phyloP scores from a whole-genome alignment of 2,888 invertebrate species.

The Scotopteryx bipunctaria region DNA sequence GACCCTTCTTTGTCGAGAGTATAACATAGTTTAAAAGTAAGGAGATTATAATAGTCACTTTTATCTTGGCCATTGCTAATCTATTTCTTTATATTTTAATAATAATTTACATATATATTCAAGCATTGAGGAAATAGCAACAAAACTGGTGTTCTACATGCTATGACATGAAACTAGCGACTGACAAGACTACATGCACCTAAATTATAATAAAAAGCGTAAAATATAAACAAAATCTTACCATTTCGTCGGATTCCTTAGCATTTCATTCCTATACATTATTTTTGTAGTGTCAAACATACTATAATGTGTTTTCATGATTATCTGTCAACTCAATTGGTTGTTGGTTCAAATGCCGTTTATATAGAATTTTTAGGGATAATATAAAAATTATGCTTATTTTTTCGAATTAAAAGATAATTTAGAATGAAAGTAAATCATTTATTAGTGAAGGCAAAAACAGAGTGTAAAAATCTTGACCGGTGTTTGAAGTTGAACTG shows the following conservation, averaged over 20 bases:
- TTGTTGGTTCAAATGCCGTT: no score
- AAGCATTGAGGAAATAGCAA: conserved; percentile 26
- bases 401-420: conserved; percentile 43
- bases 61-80: no score
- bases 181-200: conserved; percentile 54
- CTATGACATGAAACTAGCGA: conserved; percentile 29
- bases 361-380: no score
- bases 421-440: conserved; percentile 55
- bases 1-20: no score
- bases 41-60: no score
- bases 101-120: neutral
- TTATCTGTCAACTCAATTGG: no score
- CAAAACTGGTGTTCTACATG: conserved; percentile 29
- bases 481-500: conserved; percentile 28
- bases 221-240: conserved; percentile 45
- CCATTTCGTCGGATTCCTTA: conserved; percentile 40
- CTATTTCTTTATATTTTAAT: no score
- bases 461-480: conserved; percentile 45
- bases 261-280: conserved; percentile 11
- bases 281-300: no score
- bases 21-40: no score
- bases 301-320: no score
- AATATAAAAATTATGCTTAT: no score
- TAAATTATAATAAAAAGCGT: conserved; percentile 57
- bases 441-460: conserved; percentile 70